Evolutionary conservation across 2,888 invertebrate genomes (phyloP).

Genomic region (Thecophora atra): DNA sequence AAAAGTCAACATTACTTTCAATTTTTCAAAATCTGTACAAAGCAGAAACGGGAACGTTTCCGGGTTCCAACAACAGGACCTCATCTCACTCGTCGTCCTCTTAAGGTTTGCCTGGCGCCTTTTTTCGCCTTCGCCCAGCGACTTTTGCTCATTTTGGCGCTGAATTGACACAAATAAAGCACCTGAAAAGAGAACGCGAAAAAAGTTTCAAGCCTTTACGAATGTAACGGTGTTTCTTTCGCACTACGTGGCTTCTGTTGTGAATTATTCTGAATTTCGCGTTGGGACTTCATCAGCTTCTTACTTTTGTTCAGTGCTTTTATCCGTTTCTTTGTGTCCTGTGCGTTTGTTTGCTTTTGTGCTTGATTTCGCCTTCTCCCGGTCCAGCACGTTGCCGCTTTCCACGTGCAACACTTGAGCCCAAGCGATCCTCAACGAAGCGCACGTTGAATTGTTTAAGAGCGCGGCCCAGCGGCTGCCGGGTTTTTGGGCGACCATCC

Average conservation of each 20-base stretch:
- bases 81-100: too few relatives aligned
- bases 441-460: background rate
- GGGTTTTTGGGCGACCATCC: background rate
- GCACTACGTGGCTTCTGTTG: background rate
- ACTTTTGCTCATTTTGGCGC: background rate
- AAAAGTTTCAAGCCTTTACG: background rate
- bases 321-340: background rate
- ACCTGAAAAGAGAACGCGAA: background rate
- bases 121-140: background rate
- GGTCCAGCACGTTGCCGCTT: background rate
- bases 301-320: background rate
- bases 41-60: too few relatives aligned
- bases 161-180: constrained; percentile 16
- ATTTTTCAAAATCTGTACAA: too few relatives aligned
- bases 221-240: background rate
- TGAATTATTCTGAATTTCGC: background rate
- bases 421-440: background rate
- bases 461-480: background rate
- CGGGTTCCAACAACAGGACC: too few relatives aligned
- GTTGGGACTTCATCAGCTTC: constrained; percentile 2
- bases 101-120: background rate
- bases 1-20: background rate
- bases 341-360: constrained; percentile 32
- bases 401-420: constrained; percentile 3
- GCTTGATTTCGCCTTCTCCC: constrained; percentile 8